Evolutionary conservation across 2,113 vertebrate genomes (phyloP).

Genomic region (Pelvicachromis taeniatus): DNA sequence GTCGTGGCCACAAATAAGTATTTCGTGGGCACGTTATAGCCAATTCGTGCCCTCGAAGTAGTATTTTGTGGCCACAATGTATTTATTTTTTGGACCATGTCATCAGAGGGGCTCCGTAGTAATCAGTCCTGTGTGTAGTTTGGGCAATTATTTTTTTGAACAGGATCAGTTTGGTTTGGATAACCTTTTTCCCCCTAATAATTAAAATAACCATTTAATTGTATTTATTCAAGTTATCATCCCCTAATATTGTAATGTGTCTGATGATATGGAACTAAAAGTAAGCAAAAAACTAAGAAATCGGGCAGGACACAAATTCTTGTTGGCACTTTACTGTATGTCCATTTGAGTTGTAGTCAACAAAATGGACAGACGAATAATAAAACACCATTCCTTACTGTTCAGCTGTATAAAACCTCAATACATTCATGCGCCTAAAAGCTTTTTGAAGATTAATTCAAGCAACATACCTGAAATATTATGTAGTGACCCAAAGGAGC

Average conservation of each 20-base stretch:
- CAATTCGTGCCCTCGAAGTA: too few relatives aligned
- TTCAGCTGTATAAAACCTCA: background rate
- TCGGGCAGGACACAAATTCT: background rate
- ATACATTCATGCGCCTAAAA: background rate
- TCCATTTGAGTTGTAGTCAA: background rate
- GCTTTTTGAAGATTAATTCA: slow-evolving; percentile 35
- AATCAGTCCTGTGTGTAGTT: background rate
- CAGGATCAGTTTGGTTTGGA: background rate
- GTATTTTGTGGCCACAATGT: too few relatives aligned
- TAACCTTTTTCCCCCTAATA: fast-evolving
- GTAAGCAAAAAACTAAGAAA: background rate
- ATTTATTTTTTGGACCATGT: too few relatives aligned
- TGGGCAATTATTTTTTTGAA: background rate
- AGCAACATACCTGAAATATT: background rate
- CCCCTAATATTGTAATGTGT: background rate
- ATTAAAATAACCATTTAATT: background rate
- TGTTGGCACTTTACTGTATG: background rate
- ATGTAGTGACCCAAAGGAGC: background rate
- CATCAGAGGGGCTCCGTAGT: too few relatives aligned
- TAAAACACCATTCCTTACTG: background rate
- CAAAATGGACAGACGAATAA: slow-evolving; percentile 8
- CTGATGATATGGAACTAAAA: background rate
- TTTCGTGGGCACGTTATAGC: too few relatives aligned
- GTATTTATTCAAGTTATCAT: background rate
- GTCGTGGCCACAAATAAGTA: too few relatives aligned